Conservation (phyloP, 2,113 vertebrate genomes). For the Emberiza fucata region DNA sequence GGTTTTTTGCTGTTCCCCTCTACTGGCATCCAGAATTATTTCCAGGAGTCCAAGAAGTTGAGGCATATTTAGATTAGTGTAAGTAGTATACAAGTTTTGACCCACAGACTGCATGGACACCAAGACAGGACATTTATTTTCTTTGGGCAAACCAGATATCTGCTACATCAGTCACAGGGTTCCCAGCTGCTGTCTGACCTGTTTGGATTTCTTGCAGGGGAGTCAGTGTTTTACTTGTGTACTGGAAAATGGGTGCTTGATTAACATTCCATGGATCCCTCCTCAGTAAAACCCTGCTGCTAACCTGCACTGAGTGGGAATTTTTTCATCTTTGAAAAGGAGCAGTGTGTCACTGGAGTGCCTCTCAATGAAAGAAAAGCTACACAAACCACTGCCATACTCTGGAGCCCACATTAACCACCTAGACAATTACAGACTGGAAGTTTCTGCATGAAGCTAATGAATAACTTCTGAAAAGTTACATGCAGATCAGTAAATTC, state of each 20-base stretch:
- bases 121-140: not conserved
- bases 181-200: not conserved
- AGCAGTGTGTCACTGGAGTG: not conserved
- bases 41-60: not conserved
- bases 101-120: not conserved
- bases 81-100: not conserved
- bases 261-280: not conserved
- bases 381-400: not conserved
- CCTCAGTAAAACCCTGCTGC: not conserved
- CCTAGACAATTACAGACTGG: not conserved
- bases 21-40: not conserved
- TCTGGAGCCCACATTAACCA: not conserved
- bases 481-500: not conserved
- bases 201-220: not conserved
- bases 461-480: not conserved
- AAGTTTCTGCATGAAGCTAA: not conserved
- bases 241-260: not conserved
- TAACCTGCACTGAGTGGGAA: not conserved
- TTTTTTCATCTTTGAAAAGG: not conserved
- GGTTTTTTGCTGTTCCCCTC: not conserved
- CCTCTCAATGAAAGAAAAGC: not conserved
- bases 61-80: not conserved
- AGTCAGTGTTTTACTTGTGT: not conserved
- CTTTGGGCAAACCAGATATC: not conserved
- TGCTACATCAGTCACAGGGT: rapidly evolving